Evolutionary conservation across 2,113 vertebrate genomes (phyloP), one percentile per base, ranked within the genome.

Genomic region (Corapipo altera): DNA sequence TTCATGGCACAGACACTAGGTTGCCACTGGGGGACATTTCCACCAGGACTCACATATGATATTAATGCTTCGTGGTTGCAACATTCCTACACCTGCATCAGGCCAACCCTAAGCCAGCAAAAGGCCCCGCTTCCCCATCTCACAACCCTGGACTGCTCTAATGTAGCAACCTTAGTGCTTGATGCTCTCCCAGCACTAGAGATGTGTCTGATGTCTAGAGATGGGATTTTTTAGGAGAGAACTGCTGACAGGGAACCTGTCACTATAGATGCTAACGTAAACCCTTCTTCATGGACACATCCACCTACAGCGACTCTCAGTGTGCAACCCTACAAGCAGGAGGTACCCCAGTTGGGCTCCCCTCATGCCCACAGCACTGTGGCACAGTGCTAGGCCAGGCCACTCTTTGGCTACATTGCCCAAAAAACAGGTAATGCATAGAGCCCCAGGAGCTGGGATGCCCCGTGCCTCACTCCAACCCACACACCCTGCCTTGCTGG

Each of bases 1-100:
- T 61, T 49, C 39, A 75, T 0, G 1, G 41, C 61, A 78, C 11
- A 37, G 16, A 33, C 5, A 3, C 20, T 24, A 59, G 5, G 2
- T 3, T 70, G 32, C 27, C 39, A 48, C 1, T 23, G 14, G 54
- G 15, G 33, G 15, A 65, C 8, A 6, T 3, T 51, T 80, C 35
- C 9, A 46, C 30, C 33, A 37, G 30, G 49, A 70, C 37, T 93
- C 44, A 58, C 0, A 0, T 21, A 51, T 19, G 26, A 65, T 16
- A 91, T 46, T 2, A 0, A 43, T 13, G 26, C 8, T 33, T 14
- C 39, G 17, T 22, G 44, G 17, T 48, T 85, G 43, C 11, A 35
- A 22, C 0, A 0, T 12, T 48, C 51, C n/a, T 58, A 43, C 8
- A 39, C 2, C 19, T 48, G 43, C 46, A 66, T 4, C 1, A 6